Base-by-base conservation (phyloP, 2,797 vertebrate genomes). In the Luscinia megarhynchos region DNA sequence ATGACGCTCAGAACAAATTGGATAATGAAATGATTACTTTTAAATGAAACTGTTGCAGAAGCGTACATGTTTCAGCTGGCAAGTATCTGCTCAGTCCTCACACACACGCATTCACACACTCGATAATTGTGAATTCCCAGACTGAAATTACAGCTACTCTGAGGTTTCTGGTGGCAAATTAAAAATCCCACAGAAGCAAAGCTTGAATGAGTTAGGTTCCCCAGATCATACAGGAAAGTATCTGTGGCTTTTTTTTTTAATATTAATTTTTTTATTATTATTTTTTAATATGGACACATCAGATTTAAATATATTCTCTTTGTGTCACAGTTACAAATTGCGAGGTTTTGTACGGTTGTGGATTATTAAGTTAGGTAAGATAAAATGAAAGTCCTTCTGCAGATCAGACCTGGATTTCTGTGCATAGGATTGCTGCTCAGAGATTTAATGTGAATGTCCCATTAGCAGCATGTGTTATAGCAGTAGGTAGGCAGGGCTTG, bases 21-120 rank as follows among this genome's bases (percentile, higher is more conserved):
- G 95, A 92, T 97, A 94, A 97, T 96, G 95, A 97, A 96, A 95
- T 89, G 74, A 95, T 96, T 95, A 91, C 74, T 94, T 91, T 90
- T 77, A 78, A 93, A 88, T 97, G 94, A 97, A 97, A 96, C 91
- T 93, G 86, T 97, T 96, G 74, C 90, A 96, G 94, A 55, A 93
- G 70, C 7, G 17, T 87, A 40, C 94, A 91, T 54, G 76, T 90
- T 96, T 96, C 95, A 92, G 90, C 87, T 88, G 95, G 93, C 90
- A 72, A 73, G 83, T 55, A 82, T 88, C 85, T 82, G 73, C 90
- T 80, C 67, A 12, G 40, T 79, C 45, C 93, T 88, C 75, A 34
- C 81, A 89, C 90, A 75, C 5, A 1, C 75, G 58, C 68, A 48
- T 81, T 94, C 88, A 64, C 79, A 91, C 69, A 84, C 92, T 92